These are phyloP conservation scores for Hirudo medicinalis DNA, from an alignment of 1,140 invertebrate species.

Conservation along the genomic window DNA sequence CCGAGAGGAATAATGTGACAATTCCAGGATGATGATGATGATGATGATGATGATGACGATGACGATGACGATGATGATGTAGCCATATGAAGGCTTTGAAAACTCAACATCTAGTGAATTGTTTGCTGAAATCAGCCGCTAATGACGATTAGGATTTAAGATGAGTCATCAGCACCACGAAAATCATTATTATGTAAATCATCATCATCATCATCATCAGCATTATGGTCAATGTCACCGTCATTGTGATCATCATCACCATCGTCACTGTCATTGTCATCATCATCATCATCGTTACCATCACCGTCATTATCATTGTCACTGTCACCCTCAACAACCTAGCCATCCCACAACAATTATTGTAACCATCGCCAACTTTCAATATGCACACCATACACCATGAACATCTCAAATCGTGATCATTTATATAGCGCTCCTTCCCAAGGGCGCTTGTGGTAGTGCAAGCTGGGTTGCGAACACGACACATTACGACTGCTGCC, in stretches of 20 bases:
- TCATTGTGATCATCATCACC: too few relatives aligned
- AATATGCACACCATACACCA: too few relatives aligned
- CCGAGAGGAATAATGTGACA: too few relatives aligned
- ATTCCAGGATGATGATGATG: too few relatives aligned
- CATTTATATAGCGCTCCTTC: too few relatives aligned
- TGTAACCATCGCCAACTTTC: too few relatives aligned
- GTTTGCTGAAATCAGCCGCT: neutral
- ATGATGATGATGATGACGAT: neutral
- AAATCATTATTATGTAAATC: neutral
- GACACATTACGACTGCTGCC: too few relatives aligned
- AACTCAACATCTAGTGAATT: neutral
- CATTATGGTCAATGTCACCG: too few relatives aligned
- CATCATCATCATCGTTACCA: conserved; percentile 4
- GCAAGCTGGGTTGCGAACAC: too few relatives aligned
- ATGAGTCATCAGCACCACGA: neutral
- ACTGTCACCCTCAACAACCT: neutral
- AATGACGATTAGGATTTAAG: neutral
- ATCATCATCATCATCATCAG: neutral
- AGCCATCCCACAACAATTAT: neutral
- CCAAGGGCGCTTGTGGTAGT: too few relatives aligned
- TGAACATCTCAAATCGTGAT: too few relatives aligned
- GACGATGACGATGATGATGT: neutral
- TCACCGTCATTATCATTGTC: neutral
- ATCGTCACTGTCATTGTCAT: neutral
- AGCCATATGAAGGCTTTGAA: neutral